phyloP scores from a whole-genome alignment of 2,797 vertebrate genomes.

The Eremophila alpestris region DNA sequence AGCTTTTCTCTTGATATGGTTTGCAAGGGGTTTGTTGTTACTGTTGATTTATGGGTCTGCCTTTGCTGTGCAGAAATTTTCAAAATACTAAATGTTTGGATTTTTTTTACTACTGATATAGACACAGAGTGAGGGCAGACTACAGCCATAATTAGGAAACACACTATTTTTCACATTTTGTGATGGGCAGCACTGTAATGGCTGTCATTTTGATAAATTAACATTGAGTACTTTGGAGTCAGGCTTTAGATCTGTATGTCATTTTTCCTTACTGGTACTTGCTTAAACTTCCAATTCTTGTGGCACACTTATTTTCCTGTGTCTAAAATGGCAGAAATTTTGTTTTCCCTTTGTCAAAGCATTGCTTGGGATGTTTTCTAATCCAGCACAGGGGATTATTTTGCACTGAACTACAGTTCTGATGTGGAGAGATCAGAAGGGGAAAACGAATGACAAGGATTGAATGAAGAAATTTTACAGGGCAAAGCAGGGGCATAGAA shows the following conservation, averaged over 20 bases:
- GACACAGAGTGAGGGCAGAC: background rate
- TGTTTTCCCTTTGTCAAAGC: background rate
- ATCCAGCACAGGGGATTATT: background rate
- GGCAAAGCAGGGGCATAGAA: background rate
- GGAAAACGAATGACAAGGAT: background rate
- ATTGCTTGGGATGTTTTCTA: background rate
- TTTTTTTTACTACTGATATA: background rate
- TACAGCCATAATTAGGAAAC: background rate
- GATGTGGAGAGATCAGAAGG: background rate
- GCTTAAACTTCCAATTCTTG: background rate
- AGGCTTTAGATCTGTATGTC: background rate
- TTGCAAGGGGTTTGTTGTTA: background rate
- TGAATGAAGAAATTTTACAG: slow-evolving; percentile 16
- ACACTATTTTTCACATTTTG: background rate
- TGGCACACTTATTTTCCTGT: background rate
- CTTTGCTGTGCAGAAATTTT: background rate
- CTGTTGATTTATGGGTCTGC: background rate
- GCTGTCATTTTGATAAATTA: background rate
- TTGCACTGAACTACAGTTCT: background rate
- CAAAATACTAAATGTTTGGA: background rate
- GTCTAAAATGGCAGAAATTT: background rate
- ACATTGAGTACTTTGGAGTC: background rate
- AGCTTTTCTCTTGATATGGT: background rate
- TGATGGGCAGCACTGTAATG: background rate
- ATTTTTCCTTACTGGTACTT: background rate